phyloP scores from a whole-genome alignment of 1,140 invertebrate species.

The Drosophila fuyamai region DNA sequence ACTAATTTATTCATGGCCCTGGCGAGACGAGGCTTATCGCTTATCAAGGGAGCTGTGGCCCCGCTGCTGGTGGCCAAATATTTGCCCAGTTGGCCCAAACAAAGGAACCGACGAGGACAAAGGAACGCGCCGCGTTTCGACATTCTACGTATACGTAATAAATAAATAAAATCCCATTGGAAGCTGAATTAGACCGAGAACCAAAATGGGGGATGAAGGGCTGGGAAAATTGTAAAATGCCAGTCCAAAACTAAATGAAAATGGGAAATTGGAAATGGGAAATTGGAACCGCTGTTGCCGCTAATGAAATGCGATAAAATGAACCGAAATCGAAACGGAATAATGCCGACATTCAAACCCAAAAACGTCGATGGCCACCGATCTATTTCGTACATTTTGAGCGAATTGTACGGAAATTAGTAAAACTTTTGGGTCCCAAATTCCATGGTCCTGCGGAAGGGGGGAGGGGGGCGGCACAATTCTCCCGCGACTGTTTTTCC shows the following conservation, averaged over 20 bases:
- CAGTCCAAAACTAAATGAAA: slow-evolving; percentile 21
- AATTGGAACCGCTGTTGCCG: slow-evolving; percentile 20
- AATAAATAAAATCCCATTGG: slow-evolving; percentile 67
- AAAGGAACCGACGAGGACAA: slow-evolving; percentile 36
- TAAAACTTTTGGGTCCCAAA: slow-evolving; percentile 38
- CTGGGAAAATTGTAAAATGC: slow-evolving; percentile 11
- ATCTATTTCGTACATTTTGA: slow-evolving; percentile 53
- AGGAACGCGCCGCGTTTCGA: slow-evolving; percentile 18
- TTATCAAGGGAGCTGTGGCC: slow-evolving; percentile 17
- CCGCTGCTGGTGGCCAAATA: slow-evolving; percentile 44
- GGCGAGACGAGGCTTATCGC: slow-evolving; percentile 51
- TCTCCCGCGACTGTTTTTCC: background rate
- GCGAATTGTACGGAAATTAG: slow-evolving; percentile 70
- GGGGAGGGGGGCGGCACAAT: background rate
- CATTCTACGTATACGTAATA: slow-evolving; percentile 44
- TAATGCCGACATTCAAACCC: slow-evolving; percentile 37
- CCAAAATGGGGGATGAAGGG: background rate
- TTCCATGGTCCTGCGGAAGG: too few species aligned
- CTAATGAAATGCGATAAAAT: slow-evolving; percentile 80
- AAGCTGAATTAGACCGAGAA: slow-evolving; percentile 4
- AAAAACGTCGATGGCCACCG: slow-evolving; percentile 11
- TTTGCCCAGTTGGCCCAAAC: slow-evolving; percentile 47
- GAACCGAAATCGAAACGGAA: slow-evolving; percentile 47
- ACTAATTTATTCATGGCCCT: slow-evolving; percentile 50
- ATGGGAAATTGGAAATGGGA: slow-evolving; percentile 27